Percentiles rank a stretch among this genome's conserved stretches.
Evolutionary conservation across 2,888 invertebrate genomes (phyloP).

Genomic region (Melangyna quadrimaculata): DNA sequence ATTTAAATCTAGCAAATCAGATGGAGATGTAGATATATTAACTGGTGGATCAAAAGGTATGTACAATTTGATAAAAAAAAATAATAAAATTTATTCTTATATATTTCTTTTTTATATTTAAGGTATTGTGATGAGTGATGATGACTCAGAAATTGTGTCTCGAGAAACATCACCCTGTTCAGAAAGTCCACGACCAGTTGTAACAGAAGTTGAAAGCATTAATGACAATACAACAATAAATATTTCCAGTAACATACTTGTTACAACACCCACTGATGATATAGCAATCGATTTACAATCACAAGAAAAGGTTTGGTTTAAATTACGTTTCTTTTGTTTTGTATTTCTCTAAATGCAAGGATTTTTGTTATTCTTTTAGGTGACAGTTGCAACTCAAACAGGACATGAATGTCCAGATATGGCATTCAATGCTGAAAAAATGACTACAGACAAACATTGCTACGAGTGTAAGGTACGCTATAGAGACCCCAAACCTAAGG

Average conservation of each 20-base stretch:
- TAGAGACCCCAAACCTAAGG: conserved; percentile 94
- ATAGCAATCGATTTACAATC: conserved; percentile 33
- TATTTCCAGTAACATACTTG: conserved; percentile 22
- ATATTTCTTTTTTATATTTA: not conserved
- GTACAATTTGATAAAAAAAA: not conserved
- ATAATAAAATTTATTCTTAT: not conserved
- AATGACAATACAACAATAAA: conserved; percentile 78
- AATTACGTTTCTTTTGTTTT: not conserved
- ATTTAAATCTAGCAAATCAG: conserved; percentile 88
- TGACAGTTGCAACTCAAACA: conserved; percentile 93
- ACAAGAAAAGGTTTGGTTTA: conserved; percentile 64
- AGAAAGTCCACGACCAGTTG: conserved; percentile 82
- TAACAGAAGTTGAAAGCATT: conserved; percentile 74
- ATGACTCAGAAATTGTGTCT: conserved; percentile 85
- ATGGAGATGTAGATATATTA: conserved; percentile 83
- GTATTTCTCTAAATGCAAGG: not conserved
- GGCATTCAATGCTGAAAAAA: conserved; percentile 85
- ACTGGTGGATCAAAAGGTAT: conserved; percentile 66
- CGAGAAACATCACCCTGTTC: conserved; percentile 88
- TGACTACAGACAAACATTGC: conserved; percentile 92
- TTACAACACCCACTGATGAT: conserved; percentile 6
- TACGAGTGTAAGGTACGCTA: conserved; percentile 96
- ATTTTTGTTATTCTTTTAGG: conserved; percentile 79
- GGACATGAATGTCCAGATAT: conserved; percentile 89
- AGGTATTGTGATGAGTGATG: conserved; percentile 82